Base-by-base conservation (phyloP, 2,888 invertebrate species). In the Nemapogon koenigi region DNA sequence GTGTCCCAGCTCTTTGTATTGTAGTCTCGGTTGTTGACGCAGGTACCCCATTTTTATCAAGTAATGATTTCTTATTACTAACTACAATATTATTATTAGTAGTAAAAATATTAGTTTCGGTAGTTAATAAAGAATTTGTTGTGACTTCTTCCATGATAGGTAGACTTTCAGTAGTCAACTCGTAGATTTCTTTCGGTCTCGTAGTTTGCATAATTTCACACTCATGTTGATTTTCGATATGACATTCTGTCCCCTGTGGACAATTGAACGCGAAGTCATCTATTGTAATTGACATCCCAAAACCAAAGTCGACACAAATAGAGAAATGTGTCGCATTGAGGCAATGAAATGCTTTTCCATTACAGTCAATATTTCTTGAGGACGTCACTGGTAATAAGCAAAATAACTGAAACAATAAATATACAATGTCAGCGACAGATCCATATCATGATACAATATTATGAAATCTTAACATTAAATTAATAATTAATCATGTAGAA, bases 241-340 rank as follows among this genome's bases (percentile, higher is more conserved):
- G 49, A 43, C 80, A 80, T 41, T 52, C 55, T 16, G 75, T 75
- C 13, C 59, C 52, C 2, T 52, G 49, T 8, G 76, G 76, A 46
- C 78, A 80, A 4, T 54, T 57, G 46, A 75, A 64, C 3, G 66
- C 40, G 43, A 66, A 62, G 44, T 67, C 59, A 37, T 72, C 76
- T 10, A 76, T 58, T 2, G 78, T 70, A 29, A 54, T 58, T 7
- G 71, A 71, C 8, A 68, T 46, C 28, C 73, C 73, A 22, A 57
- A 59, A 15, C 76, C 78, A 27, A 72, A 52, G 46, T 78, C 73
- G 27, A 78, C 73, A 49, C 81, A 81, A 50, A 79, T 71, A 57
- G 69, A 65, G 46, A 81, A 81, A 53, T 72, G 72, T 36, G 75
- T 72, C 39, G 68, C 55, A 49, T 75, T 70, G 29, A 69, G 50